Conservation (phyloP, 2,888 invertebrate species). For the Orthonevra nobilis region DNA sequence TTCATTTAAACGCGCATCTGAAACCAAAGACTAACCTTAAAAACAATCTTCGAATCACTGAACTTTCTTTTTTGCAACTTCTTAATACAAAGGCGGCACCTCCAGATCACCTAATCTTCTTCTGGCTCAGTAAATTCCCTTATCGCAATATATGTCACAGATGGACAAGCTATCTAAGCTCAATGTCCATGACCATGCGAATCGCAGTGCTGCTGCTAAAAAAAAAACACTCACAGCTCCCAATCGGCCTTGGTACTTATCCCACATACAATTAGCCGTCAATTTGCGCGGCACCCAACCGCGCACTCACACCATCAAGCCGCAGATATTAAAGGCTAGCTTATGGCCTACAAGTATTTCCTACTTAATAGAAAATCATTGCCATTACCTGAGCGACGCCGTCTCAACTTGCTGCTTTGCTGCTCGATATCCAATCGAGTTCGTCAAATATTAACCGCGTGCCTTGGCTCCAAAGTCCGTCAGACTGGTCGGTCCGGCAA, state of each 20-base stretch:
- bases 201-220: conserved; percentile 12
- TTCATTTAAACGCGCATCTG: too few species aligned
- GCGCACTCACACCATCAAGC: conserved; percentile 18
- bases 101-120: too few species aligned
- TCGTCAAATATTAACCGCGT: conserved; percentile 51
- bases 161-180: conserved; percentile 53
- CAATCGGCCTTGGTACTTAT: conserved; percentile 65
- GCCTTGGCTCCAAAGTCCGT: conserved; percentile 50
- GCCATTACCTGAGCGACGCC: conserved; percentile 47
- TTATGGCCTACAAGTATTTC: conserved; percentile 28
- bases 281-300: conserved; percentile 53
- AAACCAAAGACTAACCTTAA: too few species aligned
- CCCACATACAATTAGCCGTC: conserved; percentile 68
- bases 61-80: too few species aligned
- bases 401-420: neutral
- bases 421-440: conserved; percentile 55
- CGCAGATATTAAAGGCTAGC: conserved; percentile 6
- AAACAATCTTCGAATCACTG: too few species aligned
- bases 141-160: conserved; percentile 53
- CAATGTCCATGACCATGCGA: conserved; percentile 64
- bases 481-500: conserved; percentile 50
- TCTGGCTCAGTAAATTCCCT: too few species aligned
- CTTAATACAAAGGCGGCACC: too few species aligned
- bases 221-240: conserved; percentile 19
- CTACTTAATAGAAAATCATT: conserved; percentile 65